Conservation (phyloP, 2,888 invertebrate species). For the Andrena haemorrhoa region DNA sequence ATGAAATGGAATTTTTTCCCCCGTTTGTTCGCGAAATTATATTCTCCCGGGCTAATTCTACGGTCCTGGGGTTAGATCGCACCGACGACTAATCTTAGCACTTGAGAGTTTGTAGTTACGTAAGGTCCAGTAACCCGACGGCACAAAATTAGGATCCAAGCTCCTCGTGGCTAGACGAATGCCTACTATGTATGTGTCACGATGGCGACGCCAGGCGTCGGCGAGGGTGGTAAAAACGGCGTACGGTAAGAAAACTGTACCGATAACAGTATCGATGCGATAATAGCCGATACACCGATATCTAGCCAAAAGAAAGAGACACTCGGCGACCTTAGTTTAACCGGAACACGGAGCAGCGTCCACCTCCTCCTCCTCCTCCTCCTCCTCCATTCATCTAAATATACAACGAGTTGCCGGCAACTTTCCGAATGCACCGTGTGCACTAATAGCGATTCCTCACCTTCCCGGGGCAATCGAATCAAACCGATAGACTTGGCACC, state of each 20-base stretch:
- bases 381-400: constrained; percentile 51
- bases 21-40: neutral
- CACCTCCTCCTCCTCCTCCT: neutral
- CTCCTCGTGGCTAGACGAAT: constrained; percentile 54
- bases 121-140: constrained; percentile 80
- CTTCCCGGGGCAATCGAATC: neutral
- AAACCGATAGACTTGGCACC: neutral
- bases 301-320: constrained; percentile 12
- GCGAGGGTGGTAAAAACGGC: constrained; percentile 11
- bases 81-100: constrained; percentile 74
- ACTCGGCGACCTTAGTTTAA: constrained; percentile 16
- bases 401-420: constrained; percentile 48
- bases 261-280: constrained; percentile 5
- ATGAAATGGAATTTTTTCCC: neutral
- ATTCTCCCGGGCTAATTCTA: constrained; percentile 50
- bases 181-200: constrained; percentile 33
- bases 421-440: constrained; percentile 36
- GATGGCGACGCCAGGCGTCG: neutral
- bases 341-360: constrained; percentile 15
- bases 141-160: constrained; percentile 78
- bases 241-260: neutral
- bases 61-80: constrained; percentile 51
- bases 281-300: neutral
- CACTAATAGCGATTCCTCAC: neutral
- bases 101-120: constrained; percentile 73